A percentile compares a stretch with the other conserved stretches of the same genome.
Conservation (phyloP, 2,113 vertebrate species). For the Gavialis gangeticus region DNA sequence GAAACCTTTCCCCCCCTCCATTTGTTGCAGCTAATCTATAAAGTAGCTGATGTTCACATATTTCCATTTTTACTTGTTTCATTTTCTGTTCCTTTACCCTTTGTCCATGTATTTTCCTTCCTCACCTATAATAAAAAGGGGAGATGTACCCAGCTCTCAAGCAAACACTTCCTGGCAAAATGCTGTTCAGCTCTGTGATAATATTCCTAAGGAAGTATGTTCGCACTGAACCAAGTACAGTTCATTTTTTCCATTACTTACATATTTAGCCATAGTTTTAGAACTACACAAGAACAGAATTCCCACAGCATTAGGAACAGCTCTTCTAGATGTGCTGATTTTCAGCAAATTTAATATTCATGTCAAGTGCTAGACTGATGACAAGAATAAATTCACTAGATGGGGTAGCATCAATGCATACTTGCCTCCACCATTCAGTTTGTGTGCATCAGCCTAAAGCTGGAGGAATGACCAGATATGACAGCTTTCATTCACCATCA, state of each 20-base stretch:
- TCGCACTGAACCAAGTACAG: no score
- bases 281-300: background rate
- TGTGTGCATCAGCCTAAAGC: background rate
- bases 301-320: background rate
- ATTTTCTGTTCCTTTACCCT: no score
- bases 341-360: background rate
- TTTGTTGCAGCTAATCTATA: background rate
- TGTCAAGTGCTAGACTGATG: background rate
- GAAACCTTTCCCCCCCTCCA: background rate
- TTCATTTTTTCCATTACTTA: no score
- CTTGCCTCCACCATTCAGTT: background rate
- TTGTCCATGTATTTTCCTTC: no score
- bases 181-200: no score
- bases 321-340: background rate
- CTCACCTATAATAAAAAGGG: no score
- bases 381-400: background rate
- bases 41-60: background rate
- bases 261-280: no score
- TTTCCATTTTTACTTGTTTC: no score
- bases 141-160: no score
- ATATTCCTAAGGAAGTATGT: no score
- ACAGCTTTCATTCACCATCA: background rate
- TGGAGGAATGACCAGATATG: background rate
- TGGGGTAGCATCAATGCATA: background rate
- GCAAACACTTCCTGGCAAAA: no score